These are phyloP conservation scores for Rhinolophus sinicus DNA, from an alignment of 2,113 vertebrate species.

Conservation along the genomic window DNA sequence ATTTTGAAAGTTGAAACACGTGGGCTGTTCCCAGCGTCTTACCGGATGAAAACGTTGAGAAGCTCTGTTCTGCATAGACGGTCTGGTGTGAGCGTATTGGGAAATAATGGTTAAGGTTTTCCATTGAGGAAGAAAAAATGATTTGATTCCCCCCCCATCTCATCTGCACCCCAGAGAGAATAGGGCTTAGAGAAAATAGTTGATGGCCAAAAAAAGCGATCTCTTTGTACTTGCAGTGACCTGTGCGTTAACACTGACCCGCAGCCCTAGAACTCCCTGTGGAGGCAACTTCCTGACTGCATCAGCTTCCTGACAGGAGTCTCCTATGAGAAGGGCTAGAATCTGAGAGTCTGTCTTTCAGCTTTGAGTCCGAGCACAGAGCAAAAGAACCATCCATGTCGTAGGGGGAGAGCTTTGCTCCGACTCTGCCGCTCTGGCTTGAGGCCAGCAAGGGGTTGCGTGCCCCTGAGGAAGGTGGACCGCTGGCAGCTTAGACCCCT, in stretches of 20 bases:
- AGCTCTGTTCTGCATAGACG: neutral
- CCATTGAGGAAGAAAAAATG: constrained; percentile 9
- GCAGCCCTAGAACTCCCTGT: constrained; percentile 62
- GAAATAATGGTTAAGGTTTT: constrained; percentile 59
- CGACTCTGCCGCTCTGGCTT: neutral
- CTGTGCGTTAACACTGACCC: constrained; percentile 67
- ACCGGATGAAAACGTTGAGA: constrained; percentile 5
- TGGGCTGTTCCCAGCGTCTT: neutral
- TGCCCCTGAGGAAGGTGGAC: neutral
- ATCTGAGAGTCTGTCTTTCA: constrained; percentile 16
- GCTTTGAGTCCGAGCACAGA: constrained; percentile 41
- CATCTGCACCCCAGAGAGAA: constrained; percentile 39
- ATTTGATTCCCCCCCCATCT: constrained; percentile 11
- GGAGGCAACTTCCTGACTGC: constrained; percentile 68
- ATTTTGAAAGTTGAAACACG: constrained; percentile 23
- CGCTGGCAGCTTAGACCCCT: neutral
- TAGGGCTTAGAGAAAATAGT: constrained; percentile 39
- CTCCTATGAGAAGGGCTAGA: constrained; percentile 37
- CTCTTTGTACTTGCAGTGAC: constrained; percentile 71
- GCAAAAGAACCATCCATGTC: neutral
- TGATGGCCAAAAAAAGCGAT: constrained; percentile 33
- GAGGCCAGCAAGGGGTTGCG: neutral
- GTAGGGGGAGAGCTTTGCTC: neutral
- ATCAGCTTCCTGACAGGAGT: constrained; percentile 61
- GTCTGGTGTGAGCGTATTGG: neutral